Evolutionary conservation across 64 coral and sea anemone genomes (phyloP).

Genomic region (Catalaphyllia jardinei): DNA sequence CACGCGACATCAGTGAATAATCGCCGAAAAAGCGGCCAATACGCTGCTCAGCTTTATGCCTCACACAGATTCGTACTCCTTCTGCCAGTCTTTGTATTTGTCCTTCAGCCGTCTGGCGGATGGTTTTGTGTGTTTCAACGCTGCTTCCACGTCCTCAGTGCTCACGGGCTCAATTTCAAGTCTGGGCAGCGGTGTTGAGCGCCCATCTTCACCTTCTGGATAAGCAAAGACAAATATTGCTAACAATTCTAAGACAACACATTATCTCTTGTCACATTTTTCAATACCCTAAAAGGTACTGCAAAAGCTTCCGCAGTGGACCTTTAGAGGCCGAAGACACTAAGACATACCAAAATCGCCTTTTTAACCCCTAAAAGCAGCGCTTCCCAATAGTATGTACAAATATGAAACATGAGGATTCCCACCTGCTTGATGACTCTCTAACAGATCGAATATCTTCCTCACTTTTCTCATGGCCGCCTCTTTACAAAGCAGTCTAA

Average conservation of each 20-base stretch:
- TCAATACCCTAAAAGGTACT: too few relatives aligned
- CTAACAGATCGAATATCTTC: constrained; percentile 94
- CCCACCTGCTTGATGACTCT: constrained; percentile 77
- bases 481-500: constrained; percentile 93
- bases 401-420: too few relatives aligned
- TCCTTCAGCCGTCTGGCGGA: constrained; percentile 84
- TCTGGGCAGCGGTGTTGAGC: constrained; percentile 73
- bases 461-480: constrained; percentile 98
- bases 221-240: background rate
- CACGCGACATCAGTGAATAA: too few relatives aligned
- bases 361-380: background rate
- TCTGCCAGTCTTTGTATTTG: constrained; percentile 96
- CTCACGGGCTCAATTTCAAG: constrained; percentile 90
- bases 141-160: constrained; percentile 93
- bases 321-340: too few relatives aligned
- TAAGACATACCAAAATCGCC: background rate
- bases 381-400: too few relatives aligned
- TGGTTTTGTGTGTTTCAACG: constrained; percentile 96
- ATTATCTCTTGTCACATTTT: too few relatives aligned
- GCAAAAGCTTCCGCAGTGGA: too few relatives aligned
- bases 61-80: constrained; percentile 35
- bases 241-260: background rate
- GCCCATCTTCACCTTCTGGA: constrained; percentile 51
- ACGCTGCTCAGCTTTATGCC: too few relatives aligned
- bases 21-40: too few relatives aligned